Evolutionary conservation across 2,888 invertebrate species (phyloP).

Genomic region (Hyalella azteca): DNA sequence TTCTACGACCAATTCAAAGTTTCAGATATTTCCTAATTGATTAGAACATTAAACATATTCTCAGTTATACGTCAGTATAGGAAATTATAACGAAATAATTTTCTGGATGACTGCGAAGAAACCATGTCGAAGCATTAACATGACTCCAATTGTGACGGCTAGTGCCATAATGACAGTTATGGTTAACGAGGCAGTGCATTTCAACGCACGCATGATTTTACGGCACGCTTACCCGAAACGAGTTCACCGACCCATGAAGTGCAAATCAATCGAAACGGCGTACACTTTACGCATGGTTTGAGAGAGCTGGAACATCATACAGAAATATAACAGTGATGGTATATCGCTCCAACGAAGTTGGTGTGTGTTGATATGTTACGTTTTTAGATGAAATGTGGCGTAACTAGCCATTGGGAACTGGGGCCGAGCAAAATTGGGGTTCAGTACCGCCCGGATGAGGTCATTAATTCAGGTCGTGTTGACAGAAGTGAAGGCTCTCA

Average conservation of each 20-base stretch:
- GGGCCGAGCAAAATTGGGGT: neutral
- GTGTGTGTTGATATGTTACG: neutral
- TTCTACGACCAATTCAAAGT: no score
- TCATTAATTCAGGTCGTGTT: neutral
- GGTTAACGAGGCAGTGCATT: neutral
- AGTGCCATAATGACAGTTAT: constrained; percentile 7
- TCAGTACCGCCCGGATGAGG: neutral
- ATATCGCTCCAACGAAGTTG: no score
- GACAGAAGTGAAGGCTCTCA: neutral
- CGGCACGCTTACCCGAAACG: neutral
- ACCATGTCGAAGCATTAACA: no score
- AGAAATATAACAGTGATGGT: neutral
- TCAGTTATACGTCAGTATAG: no score
- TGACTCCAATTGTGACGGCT: no score
- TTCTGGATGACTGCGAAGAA: no score
- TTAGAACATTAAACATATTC: no score
- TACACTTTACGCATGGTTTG: neutral
- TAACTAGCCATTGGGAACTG: neutral
- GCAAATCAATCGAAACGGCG: neutral
- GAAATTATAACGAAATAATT: no score
- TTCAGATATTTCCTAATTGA: no score
- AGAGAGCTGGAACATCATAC: neutral
- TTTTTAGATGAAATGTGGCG: neutral
- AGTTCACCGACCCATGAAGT: neutral
- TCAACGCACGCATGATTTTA: neutral